Conservation (phyloP, 1,140 invertebrate genomes). For the Drosophila orena region DNA sequence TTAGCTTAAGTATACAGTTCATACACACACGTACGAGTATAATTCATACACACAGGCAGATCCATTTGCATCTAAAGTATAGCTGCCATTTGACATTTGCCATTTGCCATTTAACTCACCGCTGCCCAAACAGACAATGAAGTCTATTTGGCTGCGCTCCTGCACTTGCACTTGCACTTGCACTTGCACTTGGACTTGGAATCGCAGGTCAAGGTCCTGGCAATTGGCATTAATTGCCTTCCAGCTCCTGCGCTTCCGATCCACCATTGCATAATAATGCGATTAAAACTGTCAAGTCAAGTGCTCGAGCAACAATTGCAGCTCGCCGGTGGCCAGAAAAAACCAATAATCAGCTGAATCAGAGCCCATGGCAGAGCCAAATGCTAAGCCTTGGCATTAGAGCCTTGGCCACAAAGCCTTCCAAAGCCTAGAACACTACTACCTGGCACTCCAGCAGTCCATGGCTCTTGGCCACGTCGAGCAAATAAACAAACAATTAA, state of each 20-base stretch:
- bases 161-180: too few relatives aligned
- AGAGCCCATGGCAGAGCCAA: not conserved
- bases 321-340: not conserved
- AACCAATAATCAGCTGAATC: conserved; percentile 49
- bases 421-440: conserved; percentile 38
- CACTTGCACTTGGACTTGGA: conserved; percentile 25
- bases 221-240: conserved; percentile 50
- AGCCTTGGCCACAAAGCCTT: conserved; percentile 31
- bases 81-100: conserved; percentile 13
- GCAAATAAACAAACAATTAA: conserved; percentile 76
- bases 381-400: not conserved
- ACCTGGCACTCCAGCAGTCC: conserved; percentile 2
- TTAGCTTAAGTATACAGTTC: not conserved
- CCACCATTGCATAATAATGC: conserved; percentile 57
- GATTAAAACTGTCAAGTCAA: conserved; percentile 65
- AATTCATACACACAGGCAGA: not conserved
- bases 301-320: conserved; percentile 71
- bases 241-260: not conserved
- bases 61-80: conserved; percentile 7
- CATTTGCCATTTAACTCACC: conserved; percentile 16
- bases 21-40: conserved; percentile 1
- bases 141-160: conserved; percentile 10
- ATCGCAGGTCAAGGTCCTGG: conserved; percentile 35
- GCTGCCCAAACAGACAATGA: conserved; percentile 21
- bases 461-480: conserved; percentile 39